A percentile compares a stretch with the other conserved stretches of the same genome.
These are phyloP conservation scores for Phrynocephalus guinanensis DNA, from an alignment of 2,797 vertebrate species.

Conservation along the genomic window DNA sequence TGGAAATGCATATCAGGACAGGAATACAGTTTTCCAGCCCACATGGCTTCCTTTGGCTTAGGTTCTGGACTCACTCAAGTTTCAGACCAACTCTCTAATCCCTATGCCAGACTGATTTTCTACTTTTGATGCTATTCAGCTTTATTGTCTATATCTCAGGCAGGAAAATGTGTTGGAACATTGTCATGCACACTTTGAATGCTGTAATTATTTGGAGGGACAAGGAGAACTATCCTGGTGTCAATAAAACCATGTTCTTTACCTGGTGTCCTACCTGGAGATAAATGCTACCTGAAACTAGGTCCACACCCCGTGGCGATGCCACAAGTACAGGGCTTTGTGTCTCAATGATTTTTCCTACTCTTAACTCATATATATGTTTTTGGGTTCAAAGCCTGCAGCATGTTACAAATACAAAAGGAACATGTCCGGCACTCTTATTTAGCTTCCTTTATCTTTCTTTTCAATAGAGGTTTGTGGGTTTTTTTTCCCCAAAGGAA, in stretches of 20 bases:
- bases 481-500: slow-evolving; percentile 60
- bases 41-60: no score
- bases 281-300: neutral
- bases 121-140: no score
- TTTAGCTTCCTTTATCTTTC: slow-evolving; percentile 35
- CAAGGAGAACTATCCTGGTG: neutral
- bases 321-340: neutral
- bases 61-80: no score
- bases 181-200: neutral
- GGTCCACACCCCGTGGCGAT: no score
- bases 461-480: slow-evolving; percentile 35
- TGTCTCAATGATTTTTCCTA: neutral
- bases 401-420: neutral
- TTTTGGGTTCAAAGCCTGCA: neutral
- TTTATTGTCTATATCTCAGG: neutral
- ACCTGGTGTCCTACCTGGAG: neutral
- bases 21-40: neutral
- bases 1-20: slow-evolving; percentile 21
- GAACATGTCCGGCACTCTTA: neutral
- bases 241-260: neutral
- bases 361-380: neutral
- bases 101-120: neutral
- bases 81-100: neutral
- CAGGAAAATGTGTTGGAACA: neutral
- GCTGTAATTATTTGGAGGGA: neutral